Evolutionary conservation across 2,888 invertebrate genomes (phyloP), one percentile per base, ranked within the genome.

Genomic region (Calameuta filiformis): DNA sequence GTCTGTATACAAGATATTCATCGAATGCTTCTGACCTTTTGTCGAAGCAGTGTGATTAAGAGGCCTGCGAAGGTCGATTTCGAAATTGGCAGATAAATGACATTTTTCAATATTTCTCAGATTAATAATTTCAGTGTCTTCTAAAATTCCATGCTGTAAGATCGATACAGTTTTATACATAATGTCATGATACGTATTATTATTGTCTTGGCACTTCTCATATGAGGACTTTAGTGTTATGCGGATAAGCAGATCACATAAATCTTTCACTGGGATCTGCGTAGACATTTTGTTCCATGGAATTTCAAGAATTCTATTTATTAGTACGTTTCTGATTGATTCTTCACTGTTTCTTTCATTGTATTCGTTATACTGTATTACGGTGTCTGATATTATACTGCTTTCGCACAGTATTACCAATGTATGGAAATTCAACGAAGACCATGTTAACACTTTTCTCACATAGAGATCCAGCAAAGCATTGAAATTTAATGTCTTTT

Each of bases 401-500:
- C 88, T 80, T 77, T 90, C 85, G 75, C 92, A 91, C 56, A 92
- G 88, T 23, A 87, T 78, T 79, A 90, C 85, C 68, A 93, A 84
- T 1, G 92, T 92, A 40, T 86, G 83, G 1, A 93, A 81, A 82
- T 92, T 92, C 69, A 88, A 83, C 12, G 86, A 76, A 23, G 91
- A 91, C 81, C 92, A 89, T 69, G 87, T 88, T 37, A 92, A 87
- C 6, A 90, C 88, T 78, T 92, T 91, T 2, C 92, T 91, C 4
- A 90, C 83, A 76, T 92, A 93, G 6, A 92, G 88, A 80, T 90
- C 90, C 1, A 93, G 83, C 34, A 93, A 85, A 23, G 83, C 84
- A 73, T 90, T 89, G 4, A 89, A 80, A 82, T 92, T 89, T 6
- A 88, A 83, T 31, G 88, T 82, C 81, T 91, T 89, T 73, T 89